A percentile compares a stretch with the other conserved stretches of the same genome.
Evolutionary conservation across 2,797 vertebrate genomes (phyloP).

Genomic region (Lateolabrax maculatus): DNA sequence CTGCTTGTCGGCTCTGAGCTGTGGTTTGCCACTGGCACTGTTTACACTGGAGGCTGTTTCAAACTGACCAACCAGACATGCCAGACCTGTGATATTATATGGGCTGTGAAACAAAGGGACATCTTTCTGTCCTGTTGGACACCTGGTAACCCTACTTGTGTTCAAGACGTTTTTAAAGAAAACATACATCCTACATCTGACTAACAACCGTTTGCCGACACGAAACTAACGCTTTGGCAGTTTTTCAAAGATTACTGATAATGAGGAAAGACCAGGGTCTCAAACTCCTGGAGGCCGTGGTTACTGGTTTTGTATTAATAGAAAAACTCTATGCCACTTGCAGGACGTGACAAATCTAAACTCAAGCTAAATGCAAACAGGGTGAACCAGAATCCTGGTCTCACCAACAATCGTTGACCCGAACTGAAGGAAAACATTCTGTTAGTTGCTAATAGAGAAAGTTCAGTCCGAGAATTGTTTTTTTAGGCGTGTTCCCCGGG

Average conservation of each 20-base stretch:
- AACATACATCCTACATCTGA: no score
- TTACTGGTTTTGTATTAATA: no score
- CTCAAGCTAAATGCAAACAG: no score
- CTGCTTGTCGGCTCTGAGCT: neutral
- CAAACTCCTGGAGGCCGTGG: no score
- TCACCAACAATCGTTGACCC: no score
- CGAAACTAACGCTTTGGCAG: neutral
- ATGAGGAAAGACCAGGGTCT: no score
- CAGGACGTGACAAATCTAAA: no score
- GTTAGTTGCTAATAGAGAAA: neutral
- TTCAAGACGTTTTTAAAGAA: neutral
- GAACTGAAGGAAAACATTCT: neutral
- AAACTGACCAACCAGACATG: neutral
- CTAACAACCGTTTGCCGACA: neutral
- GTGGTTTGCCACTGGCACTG: neutral
- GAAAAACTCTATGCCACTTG: no score
- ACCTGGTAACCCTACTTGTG: neutral
- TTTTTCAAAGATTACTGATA: neutral
- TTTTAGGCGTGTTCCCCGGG: no score
- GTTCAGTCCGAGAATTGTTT: neutral
- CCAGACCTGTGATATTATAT: neutral
- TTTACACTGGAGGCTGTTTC: neutral
- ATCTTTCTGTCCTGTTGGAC: neutral
- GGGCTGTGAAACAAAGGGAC: neutral
- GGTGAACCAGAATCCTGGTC: no score